Conservation (phyloP, 2,888 invertebrate species). For the Drosophila robusta region DNA sequence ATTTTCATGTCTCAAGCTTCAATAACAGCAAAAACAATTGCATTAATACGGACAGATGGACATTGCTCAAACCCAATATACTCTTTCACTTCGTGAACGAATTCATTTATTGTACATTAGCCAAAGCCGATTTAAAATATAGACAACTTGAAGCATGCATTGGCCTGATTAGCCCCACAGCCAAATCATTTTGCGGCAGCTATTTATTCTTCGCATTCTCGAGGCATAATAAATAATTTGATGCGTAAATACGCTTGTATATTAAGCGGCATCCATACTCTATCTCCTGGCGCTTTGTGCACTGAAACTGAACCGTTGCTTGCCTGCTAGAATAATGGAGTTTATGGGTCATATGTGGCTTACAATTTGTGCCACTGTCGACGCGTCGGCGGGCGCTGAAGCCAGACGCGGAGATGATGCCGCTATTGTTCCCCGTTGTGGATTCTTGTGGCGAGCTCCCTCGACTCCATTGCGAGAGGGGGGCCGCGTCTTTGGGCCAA, state of each 20-base stretch:
- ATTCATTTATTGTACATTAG: no score
- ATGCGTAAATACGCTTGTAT: not conserved
- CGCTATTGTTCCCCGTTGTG: conserved; percentile 44
- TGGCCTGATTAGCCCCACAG: no score
- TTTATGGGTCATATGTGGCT: conserved; percentile 42
- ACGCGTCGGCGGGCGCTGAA: conserved; percentile 2
- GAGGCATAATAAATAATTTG: not conserved
- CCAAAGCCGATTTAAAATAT: no score
- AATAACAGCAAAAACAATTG: no score
- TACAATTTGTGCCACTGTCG: conserved; percentile 39
- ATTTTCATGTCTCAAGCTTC: no score
- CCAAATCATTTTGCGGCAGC: not conserved
- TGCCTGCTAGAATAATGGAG: conserved; percentile 24
- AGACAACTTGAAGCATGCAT: no score
- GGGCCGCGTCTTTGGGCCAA: conserved; percentile 23
- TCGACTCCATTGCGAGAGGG: conserved; percentile 1
- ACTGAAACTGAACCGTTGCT: not conserved
- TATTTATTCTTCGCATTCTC: no score
- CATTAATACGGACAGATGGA: no score
- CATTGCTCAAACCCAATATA: no score
- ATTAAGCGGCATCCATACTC: not conserved
- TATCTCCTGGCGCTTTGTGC: conserved; percentile 18
- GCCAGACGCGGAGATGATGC: conserved; percentile 33
- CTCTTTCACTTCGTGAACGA: no score
- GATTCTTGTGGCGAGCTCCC: conserved; percentile 39